phyloP scores from a whole-genome alignment of 2,113 vertebrate species.

The Macquaria australasica region DNA sequence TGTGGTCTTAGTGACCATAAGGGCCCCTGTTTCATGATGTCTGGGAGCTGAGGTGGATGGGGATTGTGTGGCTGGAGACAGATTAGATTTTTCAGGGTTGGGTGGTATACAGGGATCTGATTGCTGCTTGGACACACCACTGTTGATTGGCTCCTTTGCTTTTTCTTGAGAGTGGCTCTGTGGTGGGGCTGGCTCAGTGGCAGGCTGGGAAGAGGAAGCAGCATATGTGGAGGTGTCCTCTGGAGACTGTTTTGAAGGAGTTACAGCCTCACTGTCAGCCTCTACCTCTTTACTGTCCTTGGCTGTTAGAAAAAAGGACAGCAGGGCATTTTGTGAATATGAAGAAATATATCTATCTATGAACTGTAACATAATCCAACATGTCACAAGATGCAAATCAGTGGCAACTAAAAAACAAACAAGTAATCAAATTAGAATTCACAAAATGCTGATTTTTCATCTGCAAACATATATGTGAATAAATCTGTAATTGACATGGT shows the following conservation, averaged over 20 bases:
- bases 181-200: slow-evolving; percentile 17
- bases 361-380: neutral
- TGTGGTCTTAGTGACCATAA: slow-evolving; percentile 67
- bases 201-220: slow-evolving; percentile 20
- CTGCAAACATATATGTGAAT: neutral
- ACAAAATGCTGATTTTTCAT: neutral
- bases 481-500: neutral
- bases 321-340: slow-evolving; percentile 27
- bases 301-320: slow-evolving; percentile 72
- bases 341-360: neutral
- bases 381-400: neutral
- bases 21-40: slow-evolving; percentile 72
- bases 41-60: slow-evolving; percentile 75
- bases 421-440: neutral
- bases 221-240: slow-evolving; percentile 35
- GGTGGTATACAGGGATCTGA: slow-evolving; percentile 54
- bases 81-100: slow-evolving; percentile 76
- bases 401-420: neutral
- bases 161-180: slow-evolving; percentile 49
- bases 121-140: slow-evolving; percentile 36
- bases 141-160: slow-evolving; percentile 58
- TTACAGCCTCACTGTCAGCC: slow-evolving; percentile 33
- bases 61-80: slow-evolving; percentile 18
- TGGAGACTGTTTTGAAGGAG: slow-evolving; percentile 34
- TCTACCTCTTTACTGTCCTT: slow-evolving; percentile 53